A percentile compares a stretch with the other conserved stretches of the same genome.
Conservation (phyloP, 1,140 invertebrate genomes). For the Drosophila kohkoa region DNA sequence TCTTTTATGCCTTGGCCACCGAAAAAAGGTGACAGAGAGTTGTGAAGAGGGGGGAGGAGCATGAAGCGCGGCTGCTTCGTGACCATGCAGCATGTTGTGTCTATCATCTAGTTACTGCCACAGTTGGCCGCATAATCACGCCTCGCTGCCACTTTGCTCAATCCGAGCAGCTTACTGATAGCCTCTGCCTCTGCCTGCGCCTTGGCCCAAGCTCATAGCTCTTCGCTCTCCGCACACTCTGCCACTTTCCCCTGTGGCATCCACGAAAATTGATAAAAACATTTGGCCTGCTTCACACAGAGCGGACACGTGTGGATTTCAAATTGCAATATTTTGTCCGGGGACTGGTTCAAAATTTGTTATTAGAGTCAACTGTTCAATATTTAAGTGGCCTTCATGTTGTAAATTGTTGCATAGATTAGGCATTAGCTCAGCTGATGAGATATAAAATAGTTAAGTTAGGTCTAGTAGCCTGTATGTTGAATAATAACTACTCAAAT, state of each 20-base stretch:
- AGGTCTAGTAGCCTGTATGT: too few relatives aligned
- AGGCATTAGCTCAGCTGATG: neutral
- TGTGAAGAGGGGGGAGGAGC: neutral
- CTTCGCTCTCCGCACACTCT: neutral
- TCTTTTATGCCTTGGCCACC: constrained; percentile 64
- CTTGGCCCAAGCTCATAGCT: neutral
- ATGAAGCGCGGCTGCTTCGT: constrained; percentile 32
- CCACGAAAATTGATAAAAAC: constrained; percentile 74
- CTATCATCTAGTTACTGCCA: constrained; percentile 46
- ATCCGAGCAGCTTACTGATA: constrained; percentile 63
- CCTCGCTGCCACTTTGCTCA: constrained; percentile 66
- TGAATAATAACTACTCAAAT: too few relatives aligned
- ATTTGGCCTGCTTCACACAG: constrained; percentile 18
- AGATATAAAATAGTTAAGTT: neutral
- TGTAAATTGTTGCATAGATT: neutral
- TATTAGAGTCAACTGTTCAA: constrained; percentile 22
- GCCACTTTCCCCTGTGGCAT: neutral
- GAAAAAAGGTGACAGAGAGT: constrained; percentile 4
- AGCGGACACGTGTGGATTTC: constrained; percentile 48
- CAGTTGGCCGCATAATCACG: constrained; percentile 55
- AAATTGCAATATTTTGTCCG: constrained; percentile 61
- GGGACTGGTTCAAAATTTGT: constrained; percentile 2
- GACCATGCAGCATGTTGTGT: constrained; percentile 61
- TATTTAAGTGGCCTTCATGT: constrained; percentile 18
- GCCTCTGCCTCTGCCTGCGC: constrained; percentile 32